Percentiles rank a stretch among this genome's conserved stretches.
phyloP scores from a whole-genome alignment of 1,140 invertebrate species.

The Ptiloglossa arizonensis region DNA sequence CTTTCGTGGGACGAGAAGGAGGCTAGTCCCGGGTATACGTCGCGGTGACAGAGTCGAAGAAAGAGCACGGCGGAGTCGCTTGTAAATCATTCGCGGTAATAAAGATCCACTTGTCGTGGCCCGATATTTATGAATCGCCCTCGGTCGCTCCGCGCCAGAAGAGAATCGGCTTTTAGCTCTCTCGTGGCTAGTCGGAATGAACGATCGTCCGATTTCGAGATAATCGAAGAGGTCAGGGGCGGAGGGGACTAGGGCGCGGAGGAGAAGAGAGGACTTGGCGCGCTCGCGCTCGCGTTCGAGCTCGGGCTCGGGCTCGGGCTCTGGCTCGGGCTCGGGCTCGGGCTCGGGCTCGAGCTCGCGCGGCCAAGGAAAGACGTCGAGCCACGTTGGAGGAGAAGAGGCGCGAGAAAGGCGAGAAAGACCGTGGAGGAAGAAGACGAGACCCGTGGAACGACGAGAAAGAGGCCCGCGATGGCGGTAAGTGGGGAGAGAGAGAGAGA shows the following conservation, averaged over 20 bases:
- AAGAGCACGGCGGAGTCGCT: slow-evolving; percentile 57
- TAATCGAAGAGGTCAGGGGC: slow-evolving; percentile 69
- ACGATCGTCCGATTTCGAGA: slow-evolving; percentile 69
- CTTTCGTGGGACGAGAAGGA: neutral
- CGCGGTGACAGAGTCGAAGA: slow-evolving; percentile 65
- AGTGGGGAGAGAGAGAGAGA: slow-evolving; percentile 21
- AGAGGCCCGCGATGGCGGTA: slow-evolving; percentile 6
- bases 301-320: too few relatives aligned
- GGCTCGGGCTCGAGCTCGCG: too few relatives aligned
- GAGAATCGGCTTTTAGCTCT: slow-evolving; percentile 67
- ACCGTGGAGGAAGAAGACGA: slow-evolving; percentile 9
- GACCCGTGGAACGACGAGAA: slow-evolving; percentile 14
- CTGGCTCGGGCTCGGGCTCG: too few relatives aligned
- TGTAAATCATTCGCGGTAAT: slow-evolving; percentile 65
- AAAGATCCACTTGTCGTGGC: slow-evolving; percentile 69
- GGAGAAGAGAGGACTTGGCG: slow-evolving; percentile 49
- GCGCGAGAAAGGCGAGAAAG: slow-evolving; percentile 30
- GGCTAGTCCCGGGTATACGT: slow-evolving; percentile 41
- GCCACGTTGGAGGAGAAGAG: slow-evolving; percentile 1
- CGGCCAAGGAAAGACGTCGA: neutral
- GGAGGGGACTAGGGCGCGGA: slow-evolving; percentile 66
- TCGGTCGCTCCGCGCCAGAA: slow-evolving; percentile 60
- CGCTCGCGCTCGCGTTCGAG: too few relatives aligned
- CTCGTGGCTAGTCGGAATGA: slow-evolving; percentile 61
- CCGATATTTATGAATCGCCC: slow-evolving; percentile 68